phyloP scores from a whole-genome alignment of 2,888 invertebrate genomes.

The Phaedon cochleariae region DNA sequence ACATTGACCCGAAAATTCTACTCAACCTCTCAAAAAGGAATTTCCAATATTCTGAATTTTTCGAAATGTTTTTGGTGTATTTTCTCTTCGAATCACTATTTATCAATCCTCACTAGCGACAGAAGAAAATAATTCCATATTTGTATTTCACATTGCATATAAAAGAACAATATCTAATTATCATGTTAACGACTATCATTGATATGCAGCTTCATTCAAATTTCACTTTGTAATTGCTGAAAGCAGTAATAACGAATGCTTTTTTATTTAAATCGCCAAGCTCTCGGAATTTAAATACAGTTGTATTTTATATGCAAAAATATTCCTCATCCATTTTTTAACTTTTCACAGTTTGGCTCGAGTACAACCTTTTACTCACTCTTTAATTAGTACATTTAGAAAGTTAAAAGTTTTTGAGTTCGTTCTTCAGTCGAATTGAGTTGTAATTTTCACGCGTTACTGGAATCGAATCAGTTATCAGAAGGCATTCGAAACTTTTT shows the following conservation, averaged over 20 bases:
- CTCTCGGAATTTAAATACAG: conserved; percentile 38
- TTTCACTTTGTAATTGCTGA: conserved; percentile 12
- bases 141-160: background rate
- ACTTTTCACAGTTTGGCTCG: conserved; percentile 32
- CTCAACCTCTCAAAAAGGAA: too few relatives aligned
- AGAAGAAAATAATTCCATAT: too few relatives aligned
- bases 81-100: too few relatives aligned
- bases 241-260: conserved; percentile 38
- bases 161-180: background rate
- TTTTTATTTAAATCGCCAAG: conserved; percentile 43
- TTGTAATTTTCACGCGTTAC: background rate
- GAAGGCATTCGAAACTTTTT: too few relatives aligned
- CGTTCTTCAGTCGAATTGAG: background rate
- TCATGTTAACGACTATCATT: background rate
- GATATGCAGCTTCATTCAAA: background rate
- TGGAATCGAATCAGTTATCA: background rate
- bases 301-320: conserved; percentile 38
- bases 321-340: conserved; percentile 40
- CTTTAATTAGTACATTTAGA: conserved; percentile 12
- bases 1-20: too few relatives aligned
- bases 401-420: background rate
- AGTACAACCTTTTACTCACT: conserved; percentile 31
- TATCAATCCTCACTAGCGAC: too few relatives aligned
- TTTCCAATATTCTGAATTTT: too few relatives aligned
- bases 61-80: too few relatives aligned